Evolutionary conservation across 1,140 invertebrate genomes (phyloP).

Genomic region (Nilaparvata lugens): DNA sequence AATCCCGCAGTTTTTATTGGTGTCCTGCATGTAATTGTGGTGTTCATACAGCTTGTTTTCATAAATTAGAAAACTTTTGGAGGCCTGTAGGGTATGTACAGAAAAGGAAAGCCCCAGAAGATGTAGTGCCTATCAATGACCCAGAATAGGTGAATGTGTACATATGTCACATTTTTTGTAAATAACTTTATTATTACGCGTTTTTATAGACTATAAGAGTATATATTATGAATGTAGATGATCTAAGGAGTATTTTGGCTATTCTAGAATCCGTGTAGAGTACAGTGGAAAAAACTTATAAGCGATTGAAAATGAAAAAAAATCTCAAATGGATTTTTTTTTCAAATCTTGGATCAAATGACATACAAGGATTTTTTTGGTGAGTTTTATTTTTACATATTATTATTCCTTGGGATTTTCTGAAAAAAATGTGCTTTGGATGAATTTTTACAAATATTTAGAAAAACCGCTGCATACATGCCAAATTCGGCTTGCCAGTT

Average conservation of each 20-base stretch:
- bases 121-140: not conserved
- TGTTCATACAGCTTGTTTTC: not conserved
- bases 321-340: too few relatives aligned
- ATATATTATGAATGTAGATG: not conserved
- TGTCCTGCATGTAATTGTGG: not conserved
- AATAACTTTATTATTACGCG: not conserved
- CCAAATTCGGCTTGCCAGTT: too few relatives aligned
- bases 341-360: too few relatives aligned
- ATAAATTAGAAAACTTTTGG: not conserved
- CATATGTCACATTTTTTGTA: not conserved
- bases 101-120: not conserved
- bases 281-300: too few relatives aligned
- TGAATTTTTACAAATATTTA: too few relatives aligned
- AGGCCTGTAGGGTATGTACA: not conserved
- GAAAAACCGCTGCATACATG: too few relatives aligned
- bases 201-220: not conserved
- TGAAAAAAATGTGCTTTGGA: too few relatives aligned
- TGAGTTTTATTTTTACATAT: too few relatives aligned
- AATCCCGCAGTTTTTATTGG: not conserved
- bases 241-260: not conserved
- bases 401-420: too few relatives aligned
- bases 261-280: not conserved
- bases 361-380: too few relatives aligned
- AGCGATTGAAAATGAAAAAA: too few relatives aligned
- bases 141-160: not conserved